These are phyloP conservation scores for Stenolophus ochropezus DNA, from an alignment of 2,888 invertebrate species.

Conservation along the genomic window DNA sequence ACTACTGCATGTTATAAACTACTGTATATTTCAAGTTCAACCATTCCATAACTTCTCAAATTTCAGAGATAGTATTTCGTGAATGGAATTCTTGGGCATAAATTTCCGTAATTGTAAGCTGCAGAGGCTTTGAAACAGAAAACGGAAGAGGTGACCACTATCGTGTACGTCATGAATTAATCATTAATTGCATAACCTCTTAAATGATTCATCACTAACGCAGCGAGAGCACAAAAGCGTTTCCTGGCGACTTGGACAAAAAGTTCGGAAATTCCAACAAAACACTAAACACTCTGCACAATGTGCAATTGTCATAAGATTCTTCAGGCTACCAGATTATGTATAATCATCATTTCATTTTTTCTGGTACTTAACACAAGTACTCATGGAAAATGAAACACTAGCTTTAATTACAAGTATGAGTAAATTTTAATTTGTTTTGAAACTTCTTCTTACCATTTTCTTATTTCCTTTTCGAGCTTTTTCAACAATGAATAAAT, in stretches of 20 bases:
- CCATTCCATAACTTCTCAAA: background rate
- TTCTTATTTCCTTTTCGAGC: conserved; percentile 20
- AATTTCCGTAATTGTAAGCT: background rate
- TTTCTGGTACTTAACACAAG: conserved; percentile 10
- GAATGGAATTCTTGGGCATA: background rate
- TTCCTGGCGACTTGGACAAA: conserved; percentile 13
- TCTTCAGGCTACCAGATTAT: conserved; percentile 28
- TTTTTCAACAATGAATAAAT: background rate
- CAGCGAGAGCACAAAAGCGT: conserved; percentile 33
- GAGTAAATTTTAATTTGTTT: conserved; percentile 23
- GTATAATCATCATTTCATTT: conserved; percentile 37
- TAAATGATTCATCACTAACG: conserved; percentile 51
- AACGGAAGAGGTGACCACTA: conserved; percentile 1
- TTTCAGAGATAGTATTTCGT: background rate
- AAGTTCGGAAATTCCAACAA: conserved; percentile 33
- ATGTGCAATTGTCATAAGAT: conserved; percentile 39
- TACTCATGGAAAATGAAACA: conserved; percentile 6
- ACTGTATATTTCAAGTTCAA: background rate
- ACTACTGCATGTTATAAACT: background rate
- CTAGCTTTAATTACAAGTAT: conserved; percentile 9
- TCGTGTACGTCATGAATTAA: conserved; percentile 54
- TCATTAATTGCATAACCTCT: conserved; percentile 58
- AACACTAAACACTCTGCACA: conserved; percentile 6
- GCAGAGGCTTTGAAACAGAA: background rate
- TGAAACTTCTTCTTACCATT: conserved; percentile 2